Base-by-base conservation (phyloP, 2,113 vertebrate species). In the Pterocles burchelli region DNA sequence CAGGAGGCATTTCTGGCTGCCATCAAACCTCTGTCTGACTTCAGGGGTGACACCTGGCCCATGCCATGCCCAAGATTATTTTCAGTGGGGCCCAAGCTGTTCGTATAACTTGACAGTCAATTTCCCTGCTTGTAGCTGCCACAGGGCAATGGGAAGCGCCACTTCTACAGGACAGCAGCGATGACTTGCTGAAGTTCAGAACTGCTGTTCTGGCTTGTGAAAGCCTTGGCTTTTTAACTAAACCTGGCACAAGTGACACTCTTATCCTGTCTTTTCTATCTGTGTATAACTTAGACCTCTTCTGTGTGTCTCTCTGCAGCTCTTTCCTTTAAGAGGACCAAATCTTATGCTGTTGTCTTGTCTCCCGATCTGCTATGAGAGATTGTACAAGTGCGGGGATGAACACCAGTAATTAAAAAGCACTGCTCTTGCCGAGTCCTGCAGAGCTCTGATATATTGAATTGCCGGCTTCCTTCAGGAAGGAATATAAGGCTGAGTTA, bases 1-100 rank as follows among this genome's bases (percentile, higher is more conserved):
- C 55, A 4, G 62, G 41, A 33, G 58, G 9, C 12, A 13, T 49
- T 36, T 68, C 16, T 14, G 17, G 62, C 19, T 76, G 43, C 17
- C 49, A 22, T 13, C 31, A 51, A 24, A 21, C n/a, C 4, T 57
- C 57, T 58, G 11, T 45, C 26, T 38, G 57, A 10, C 41, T 24
- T 49, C 61, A 25, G 34, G 61, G 3, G 26, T 25, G 54, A 49
- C 33, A 6, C 73, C 49, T 45, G 34, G 48, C 61, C 59, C 4
- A 0, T 7, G 28, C 43, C 8, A 3, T 16, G 29, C 26, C 70
- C 10, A 11, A 5, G 18, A 7, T 11, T 11, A 7, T 16, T 77
- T 52, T 26, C 6, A 1, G n/a, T 14, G 68, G 34, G 43, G 34
- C 6, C 41, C 19, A 26, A 25, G 57, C 52, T 43, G 1, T 19